Percentiles rank a stretch among this genome's conserved stretches.
Conservation (phyloP, 2,113 vertebrate genomes). For the Rhinolophus sinicus region DNA sequence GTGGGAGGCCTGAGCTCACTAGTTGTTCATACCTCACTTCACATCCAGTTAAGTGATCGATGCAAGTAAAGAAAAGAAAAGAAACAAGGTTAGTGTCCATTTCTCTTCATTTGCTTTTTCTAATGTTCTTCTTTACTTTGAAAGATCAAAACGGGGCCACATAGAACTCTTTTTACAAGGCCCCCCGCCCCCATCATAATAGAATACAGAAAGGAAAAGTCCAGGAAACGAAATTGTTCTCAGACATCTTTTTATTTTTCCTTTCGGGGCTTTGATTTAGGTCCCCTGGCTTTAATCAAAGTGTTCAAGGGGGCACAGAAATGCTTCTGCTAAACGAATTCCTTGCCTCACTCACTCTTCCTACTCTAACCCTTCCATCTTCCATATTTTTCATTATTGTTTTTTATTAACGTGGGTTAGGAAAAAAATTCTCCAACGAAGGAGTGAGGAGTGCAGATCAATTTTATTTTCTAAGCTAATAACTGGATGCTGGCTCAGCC, state of each 20-base stretch:
- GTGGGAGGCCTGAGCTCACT: conserved; percentile 55
- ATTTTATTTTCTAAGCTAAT: conserved; percentile 84
- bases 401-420: conserved; percentile 81
- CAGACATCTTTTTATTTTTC: conserved; percentile 82
- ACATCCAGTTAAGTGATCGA: conserved; percentile 77
- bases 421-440: conserved; percentile 77
- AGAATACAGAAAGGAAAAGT: conserved; percentile 82
- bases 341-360: conserved; percentile 45
- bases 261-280: conserved; percentile 85
- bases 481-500: conserved; percentile 79
- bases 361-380: background rate
- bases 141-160: conserved; percentile 84
- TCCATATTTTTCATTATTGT: conserved; percentile 45
- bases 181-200: conserved; percentile 66
- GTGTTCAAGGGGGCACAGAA: conserved; percentile 79
- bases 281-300: conserved; percentile 84
- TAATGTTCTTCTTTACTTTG: conserved; percentile 77
- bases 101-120: conserved; percentile 58
- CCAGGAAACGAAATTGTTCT: conserved; percentile 83
- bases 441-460: conserved; percentile 69
- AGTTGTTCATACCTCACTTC: conserved; percentile 74
- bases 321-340: conserved; percentile 79
- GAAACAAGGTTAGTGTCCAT: conserved; percentile 76
- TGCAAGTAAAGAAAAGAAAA: conserved; percentile 68
- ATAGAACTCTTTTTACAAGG: conserved; percentile 70